Percentiles rank a stretch among this genome's conserved stretches.
Evolutionary conservation across 1,140 invertebrate species (phyloP).

Genomic region (Diplogasteroides magnus): DNA sequence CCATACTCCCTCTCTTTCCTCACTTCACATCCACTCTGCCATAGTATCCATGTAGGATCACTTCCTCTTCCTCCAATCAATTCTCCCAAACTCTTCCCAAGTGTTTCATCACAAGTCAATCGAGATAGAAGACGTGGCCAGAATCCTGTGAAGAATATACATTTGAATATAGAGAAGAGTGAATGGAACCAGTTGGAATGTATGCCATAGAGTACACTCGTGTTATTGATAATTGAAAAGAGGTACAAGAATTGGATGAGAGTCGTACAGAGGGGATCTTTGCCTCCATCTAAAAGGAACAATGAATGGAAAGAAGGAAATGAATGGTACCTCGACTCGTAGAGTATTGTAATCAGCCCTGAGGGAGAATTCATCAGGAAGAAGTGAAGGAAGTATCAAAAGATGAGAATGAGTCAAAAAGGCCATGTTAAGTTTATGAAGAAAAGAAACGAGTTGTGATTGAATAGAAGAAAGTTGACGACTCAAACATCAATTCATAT

Average conservation of each 20-base stretch:
- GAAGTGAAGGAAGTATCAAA: constrained; percentile 80
- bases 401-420: constrained; percentile 89
- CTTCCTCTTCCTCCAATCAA: neutral
- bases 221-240: constrained; percentile 35
- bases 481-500: too few relatives aligned
- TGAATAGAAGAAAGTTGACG: constrained; percentile 62
- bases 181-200: constrained; percentile 65
- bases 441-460: constrained; percentile 77
- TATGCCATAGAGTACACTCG: constrained; percentile 74
- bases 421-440: constrained; percentile 96
- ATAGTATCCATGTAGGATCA: constrained; percentile 82
- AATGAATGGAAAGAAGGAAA: neutral
- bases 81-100: neutral
- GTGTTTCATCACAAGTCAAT: constrained; percentile 5
- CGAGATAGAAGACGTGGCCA: constrained; percentile 89
- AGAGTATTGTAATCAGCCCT: constrained; percentile 56
- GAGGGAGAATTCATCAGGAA: constrained; percentile 75
- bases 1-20: too few relatives aligned
- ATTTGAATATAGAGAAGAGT: too few relatives aligned
- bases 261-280: neutral
- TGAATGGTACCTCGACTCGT: neutral
- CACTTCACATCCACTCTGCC: constrained; percentile 87
- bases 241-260: neutral
- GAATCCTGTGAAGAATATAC: constrained; percentile 70
- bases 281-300: neutral